These are phyloP conservation scores for Sturnus vulgaris DNA, from an alignment of 2,113 vertebrate species.

Conservation along the genomic window DNA sequence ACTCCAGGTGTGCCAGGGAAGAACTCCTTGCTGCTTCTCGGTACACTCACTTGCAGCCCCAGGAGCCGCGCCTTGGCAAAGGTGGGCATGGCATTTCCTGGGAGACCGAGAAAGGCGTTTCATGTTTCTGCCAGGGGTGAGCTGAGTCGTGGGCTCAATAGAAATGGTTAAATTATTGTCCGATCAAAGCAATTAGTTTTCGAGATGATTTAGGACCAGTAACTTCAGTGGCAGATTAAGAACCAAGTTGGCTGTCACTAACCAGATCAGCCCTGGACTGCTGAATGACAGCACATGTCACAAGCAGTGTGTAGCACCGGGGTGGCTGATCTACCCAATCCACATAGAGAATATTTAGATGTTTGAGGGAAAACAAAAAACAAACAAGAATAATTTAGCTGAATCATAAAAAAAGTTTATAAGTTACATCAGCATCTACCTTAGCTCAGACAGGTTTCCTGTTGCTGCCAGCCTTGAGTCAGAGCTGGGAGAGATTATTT, in stretches of 20 bases:
- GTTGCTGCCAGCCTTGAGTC: neutral
- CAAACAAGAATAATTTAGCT: neutral
- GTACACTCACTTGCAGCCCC: accelerated
- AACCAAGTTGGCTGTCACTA: neutral
- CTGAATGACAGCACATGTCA: neutral
- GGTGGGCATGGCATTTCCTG: neutral
- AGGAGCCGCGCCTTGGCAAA: neutral
- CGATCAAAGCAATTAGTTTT: neutral
- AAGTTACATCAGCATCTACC: neutral
- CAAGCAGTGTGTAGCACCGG: accelerated
- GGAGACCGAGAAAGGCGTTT: neutral
- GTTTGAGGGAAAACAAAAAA: neutral
- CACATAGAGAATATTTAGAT: neutral
- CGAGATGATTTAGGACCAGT: neutral
- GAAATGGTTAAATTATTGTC: neutral
- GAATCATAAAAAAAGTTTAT: neutral
- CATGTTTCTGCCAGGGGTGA: accelerated
- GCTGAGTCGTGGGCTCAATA: neutral
- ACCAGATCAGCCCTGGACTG: accelerated
- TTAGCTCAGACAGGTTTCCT: neutral
- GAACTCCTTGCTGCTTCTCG: neutral
- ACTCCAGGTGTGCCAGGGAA: neutral
- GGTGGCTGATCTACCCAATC: accelerated
- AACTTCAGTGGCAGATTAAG: neutral
- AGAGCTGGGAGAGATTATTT: neutral